Evolutionary conservation across 2,113 vertebrate species (phyloP), one percentile per base, ranked within the genome.

Genomic region (Chaenogobius annularis): DNA sequence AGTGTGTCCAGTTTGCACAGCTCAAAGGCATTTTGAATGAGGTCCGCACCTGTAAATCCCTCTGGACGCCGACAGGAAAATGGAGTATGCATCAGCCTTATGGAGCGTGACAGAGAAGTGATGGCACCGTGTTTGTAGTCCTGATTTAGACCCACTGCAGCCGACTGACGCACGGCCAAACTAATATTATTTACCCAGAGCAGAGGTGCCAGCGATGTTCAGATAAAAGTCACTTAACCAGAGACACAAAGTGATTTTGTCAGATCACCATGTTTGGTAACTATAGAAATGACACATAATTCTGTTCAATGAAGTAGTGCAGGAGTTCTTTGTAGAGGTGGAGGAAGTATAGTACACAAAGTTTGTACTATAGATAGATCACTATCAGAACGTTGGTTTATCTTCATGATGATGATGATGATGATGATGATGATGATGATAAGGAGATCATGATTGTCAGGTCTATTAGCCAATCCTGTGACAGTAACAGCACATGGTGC

Each of bases 111-210:
- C 77, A 70, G 74, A 74, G 70, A 47, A 79, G 72, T 56, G 75
- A 55, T 50, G 68, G 77, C 47, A 55, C 17, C 61, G 79, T 85
- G 84, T 84, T 88, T 84, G 81, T 78, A 72, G 75, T 79, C n/a
- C 44, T 72, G 71, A 82, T 79, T 78, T 76, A 54, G 66, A 83
- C 77, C 58, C 79, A 69, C 75, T 26, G 68, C 71, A 73, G 56
- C 43, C 55, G 74, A 72, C 76, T 13, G 71, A 80, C 68, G 78
- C 50, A 58, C 50, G 66, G 15, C 35, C 44, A 59, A 22, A 23
- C 50, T 70, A 68, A 82, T 70, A 63, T 74, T 23, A 74, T 43
- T 70, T 46, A 72, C 64, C 63, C 52, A 37, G 48, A 73, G 43
- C 35, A 73, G 3, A 59, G 31, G 44, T 48, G n/a, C 56, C 64